These are phyloP conservation scores for Pogoniulus pusillus DNA, from an alignment of 2,797 vertebrate species.

Conservation along the genomic window DNA sequence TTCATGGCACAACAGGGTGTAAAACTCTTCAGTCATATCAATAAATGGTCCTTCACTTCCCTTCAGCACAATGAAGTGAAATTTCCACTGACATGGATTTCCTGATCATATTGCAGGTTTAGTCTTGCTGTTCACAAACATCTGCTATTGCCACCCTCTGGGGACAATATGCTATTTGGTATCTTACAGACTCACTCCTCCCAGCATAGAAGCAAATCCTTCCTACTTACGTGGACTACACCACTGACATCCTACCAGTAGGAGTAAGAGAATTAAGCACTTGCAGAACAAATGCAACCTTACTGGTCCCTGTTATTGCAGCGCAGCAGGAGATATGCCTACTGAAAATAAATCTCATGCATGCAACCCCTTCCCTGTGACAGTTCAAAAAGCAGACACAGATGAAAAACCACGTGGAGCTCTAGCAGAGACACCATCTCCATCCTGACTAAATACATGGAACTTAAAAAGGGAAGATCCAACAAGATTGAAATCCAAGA, in stretches of 20 bases:
- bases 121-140: constrained; percentile 38
- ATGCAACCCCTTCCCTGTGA: not conserved
- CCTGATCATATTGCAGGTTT: constrained; percentile 4
- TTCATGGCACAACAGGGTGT: constrained; percentile 16
- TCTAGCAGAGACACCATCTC: constrained; percentile 5
- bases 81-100: constrained; percentile 49
- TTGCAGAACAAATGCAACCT: not conserved
- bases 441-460: constrained; percentile 30
- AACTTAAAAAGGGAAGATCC: constrained; percentile 55
- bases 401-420: not conserved
- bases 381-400: not conserved
- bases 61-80: constrained; percentile 53
- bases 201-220: not conserved
- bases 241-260: not conserved
- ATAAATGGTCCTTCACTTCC: constrained; percentile 57
- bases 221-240: not conserved
- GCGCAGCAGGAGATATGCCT: not conserved
- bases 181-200: not conserved
- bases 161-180: not conserved
- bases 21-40: constrained; percentile 55
- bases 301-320: not conserved
- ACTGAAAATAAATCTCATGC: not conserved
- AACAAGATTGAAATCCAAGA: constrained; percentile 52
- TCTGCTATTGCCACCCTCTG: not conserved
- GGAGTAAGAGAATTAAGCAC: not conserved